These are phyloP conservation scores for Pachyuromys duprasi DNA, from an alignment of 2,797 vertebrate genomes.

Conservation along the genomic window DNA sequence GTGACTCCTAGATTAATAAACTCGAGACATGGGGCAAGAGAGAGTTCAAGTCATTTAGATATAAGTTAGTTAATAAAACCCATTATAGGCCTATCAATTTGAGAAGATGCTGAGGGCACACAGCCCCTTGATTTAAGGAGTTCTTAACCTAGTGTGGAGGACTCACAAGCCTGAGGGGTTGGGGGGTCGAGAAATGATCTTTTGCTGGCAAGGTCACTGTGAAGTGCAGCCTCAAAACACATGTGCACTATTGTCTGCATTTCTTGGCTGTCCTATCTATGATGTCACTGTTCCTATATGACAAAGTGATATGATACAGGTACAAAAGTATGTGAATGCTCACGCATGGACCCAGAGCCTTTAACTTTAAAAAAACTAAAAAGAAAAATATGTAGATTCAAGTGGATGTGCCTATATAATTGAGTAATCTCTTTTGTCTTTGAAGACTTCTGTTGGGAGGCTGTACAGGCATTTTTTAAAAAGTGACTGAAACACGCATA, in stretches of 20 bases:
- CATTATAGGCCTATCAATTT: background rate
- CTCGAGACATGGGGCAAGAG: background rate
- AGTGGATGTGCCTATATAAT: background rate
- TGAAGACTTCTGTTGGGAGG: background rate
- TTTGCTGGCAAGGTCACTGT: background rate
- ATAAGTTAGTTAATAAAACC: background rate
- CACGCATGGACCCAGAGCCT: background rate
- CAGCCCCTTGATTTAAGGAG: background rate
- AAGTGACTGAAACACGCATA: slow-evolving; percentile 27
- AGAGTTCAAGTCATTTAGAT: background rate
- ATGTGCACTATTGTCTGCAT: background rate
- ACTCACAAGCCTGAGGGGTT: background rate
- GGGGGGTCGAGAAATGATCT: background rate
- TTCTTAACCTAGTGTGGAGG: background rate
- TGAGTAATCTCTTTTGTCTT: slow-evolving; percentile 22
- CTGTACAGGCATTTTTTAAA: slow-evolving; percentile 15
- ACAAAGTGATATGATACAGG: background rate
- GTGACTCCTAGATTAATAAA: background rate
- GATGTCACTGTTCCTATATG: background rate
- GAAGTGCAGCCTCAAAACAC: background rate
- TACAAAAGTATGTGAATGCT: background rate
- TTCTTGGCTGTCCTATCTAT: background rate
- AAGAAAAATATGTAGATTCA: background rate
- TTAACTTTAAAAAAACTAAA: background rate
- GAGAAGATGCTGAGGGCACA: background rate